phyloP scores from a whole-genome alignment of 2,797 vertebrate genomes.

The Dromococcyx pavoninus region DNA sequence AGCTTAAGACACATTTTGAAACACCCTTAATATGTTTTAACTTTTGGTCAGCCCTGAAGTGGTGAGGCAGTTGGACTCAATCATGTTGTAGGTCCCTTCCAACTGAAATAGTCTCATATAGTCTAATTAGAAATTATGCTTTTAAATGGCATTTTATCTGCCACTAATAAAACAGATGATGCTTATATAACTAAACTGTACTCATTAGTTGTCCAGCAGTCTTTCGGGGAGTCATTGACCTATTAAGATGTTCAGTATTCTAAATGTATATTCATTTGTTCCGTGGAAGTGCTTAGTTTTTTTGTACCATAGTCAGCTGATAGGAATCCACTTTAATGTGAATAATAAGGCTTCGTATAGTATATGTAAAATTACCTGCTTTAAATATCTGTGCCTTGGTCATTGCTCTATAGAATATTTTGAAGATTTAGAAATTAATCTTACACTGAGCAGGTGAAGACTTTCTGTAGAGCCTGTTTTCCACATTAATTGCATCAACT shows the following conservation, averaged over 20 bases:
- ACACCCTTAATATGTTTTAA: not conserved
- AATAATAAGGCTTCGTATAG: not conserved
- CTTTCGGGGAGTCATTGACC: not conserved
- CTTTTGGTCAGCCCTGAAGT: not conserved
- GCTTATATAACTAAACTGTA: not conserved
- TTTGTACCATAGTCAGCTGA: not conserved
- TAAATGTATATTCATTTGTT: not conserved
- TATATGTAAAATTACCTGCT: not conserved
- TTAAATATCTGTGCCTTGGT: not conserved
- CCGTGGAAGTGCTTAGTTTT: not conserved
- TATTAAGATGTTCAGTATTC: not conserved
- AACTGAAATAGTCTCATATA: not conserved
- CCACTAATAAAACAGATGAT: not conserved
- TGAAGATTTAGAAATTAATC: not conserved
- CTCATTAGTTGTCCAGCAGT: not conserved
- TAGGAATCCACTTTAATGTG: not conserved
- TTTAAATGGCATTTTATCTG: conserved; percentile 11
- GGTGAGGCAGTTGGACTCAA: not conserved
- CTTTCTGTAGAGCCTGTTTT: not conserved
- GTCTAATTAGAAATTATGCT: not conserved
- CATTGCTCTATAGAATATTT: not conserved
- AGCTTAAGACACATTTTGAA: not conserved
- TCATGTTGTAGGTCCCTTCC: not conserved
- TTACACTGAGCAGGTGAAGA: not conserved
- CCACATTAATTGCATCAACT: not conserved